Conservation (phyloP, 2,113 vertebrate species). For the Hydropotes inermis region DNA sequence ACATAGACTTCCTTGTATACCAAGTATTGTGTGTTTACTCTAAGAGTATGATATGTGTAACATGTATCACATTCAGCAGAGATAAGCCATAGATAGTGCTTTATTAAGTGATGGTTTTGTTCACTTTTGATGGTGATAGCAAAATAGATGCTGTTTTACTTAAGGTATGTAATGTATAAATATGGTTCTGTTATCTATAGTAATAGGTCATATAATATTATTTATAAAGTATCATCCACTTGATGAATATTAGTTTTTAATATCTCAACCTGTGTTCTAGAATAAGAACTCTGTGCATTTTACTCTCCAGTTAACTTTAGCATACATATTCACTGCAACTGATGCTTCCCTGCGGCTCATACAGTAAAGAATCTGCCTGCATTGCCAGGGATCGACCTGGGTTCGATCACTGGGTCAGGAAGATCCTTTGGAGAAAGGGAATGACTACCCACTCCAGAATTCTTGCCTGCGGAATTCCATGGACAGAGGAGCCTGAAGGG, state of each 20-base stretch:
- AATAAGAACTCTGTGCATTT: not conserved
- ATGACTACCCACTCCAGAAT: not conserved
- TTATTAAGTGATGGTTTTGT: not conserved
- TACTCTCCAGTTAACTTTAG: not conserved
- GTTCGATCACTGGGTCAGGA: not conserved
- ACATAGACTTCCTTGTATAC: not conserved
- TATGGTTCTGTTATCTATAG: not conserved
- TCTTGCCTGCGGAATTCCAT: not conserved
- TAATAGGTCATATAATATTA: not conserved
- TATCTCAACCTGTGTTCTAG: not conserved
- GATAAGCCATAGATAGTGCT: not conserved
- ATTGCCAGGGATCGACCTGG: not conserved
- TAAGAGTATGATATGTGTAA: not conserved
- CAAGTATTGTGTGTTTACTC: not conserved
- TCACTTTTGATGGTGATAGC: not conserved
- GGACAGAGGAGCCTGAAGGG: not conserved
- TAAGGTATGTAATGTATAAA: not conserved
- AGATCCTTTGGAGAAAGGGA: not conserved
- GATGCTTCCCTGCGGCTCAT: not conserved
- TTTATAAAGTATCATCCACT: not conserved
- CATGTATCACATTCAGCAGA: not conserved
- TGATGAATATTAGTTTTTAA: conserved; percentile 23
- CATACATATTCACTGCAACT: not conserved
- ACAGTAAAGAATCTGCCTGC: not conserved
- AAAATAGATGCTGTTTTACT: not conserved